Evolutionary conservation across 2,797 vertebrate species (phyloP).

Genomic region (Oreonectes daqikongensis): DNA sequence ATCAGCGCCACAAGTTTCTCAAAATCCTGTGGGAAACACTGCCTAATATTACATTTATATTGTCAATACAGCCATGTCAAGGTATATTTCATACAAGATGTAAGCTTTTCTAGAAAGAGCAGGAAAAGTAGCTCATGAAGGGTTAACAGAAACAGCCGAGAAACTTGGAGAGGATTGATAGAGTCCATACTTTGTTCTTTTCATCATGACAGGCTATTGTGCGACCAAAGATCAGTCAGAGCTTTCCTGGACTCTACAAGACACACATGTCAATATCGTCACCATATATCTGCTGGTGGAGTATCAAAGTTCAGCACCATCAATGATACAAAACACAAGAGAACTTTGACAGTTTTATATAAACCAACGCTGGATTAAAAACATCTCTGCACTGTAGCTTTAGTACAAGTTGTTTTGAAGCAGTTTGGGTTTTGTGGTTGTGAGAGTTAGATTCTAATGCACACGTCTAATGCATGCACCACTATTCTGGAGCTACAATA

Average conservation of each 20-base stretch:
- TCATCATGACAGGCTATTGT: slow-evolving; percentile 38
- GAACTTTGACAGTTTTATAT: slow-evolving; percentile 14
- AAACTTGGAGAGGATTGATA: neutral
- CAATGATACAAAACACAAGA: slow-evolving; percentile 52
- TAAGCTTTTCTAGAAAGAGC: neutral
- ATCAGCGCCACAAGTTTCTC: no score
- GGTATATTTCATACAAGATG: neutral
- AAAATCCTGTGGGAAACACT: no score
- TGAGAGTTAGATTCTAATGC: no score
- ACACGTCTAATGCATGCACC: no score
- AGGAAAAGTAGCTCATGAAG: neutral
- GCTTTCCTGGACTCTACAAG: slow-evolving; percentile 52
- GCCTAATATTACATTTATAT: no score
- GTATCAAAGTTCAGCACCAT: slow-evolving; percentile 56
- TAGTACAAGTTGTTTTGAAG: neutral
- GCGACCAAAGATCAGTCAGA: slow-evolving; percentile 54
- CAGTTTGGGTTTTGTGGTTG: no score
- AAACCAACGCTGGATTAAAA: slow-evolving; percentile 10
- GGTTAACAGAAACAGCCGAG: neutral
- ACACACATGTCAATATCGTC: slow-evolving; percentile 62
- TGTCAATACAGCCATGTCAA: neutral
- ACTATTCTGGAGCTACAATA: no score
- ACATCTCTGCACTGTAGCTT: neutral
- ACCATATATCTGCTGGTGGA: slow-evolving; percentile 55
- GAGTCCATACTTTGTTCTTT: slow-evolving; percentile 20